phyloP scores from a whole-genome alignment of 1,140 invertebrate genomes.

The Platyura marginata region DNA sequence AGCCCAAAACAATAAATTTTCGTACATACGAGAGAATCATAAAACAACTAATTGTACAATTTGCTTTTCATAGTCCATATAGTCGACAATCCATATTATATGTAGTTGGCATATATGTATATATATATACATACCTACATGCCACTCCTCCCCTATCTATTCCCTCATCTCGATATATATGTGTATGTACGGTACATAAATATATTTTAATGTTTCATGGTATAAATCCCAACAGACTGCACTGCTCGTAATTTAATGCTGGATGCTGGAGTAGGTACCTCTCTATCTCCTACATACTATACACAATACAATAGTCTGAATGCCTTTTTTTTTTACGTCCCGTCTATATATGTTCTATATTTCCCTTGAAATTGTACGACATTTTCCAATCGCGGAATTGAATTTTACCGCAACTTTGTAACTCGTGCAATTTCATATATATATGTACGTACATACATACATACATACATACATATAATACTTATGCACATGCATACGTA shows the following conservation, averaged over 20 bases:
- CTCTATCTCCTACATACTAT: background rate
- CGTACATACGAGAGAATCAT: background rate
- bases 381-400: background rate
- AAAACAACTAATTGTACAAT: background rate
- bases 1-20: background rate
- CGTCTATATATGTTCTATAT: background rate
- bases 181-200: too few species aligned
- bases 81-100: background rate
- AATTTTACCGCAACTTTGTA: background rate
- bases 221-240: background rate
- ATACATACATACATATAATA: too few species aligned
- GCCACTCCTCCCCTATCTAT: background rate
- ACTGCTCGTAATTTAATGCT: background rate
- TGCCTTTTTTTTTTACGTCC: background rate
- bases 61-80: too few species aligned
- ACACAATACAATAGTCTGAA: background rate
- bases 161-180: background rate
- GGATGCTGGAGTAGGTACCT: too few species aligned
- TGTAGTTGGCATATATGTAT: background rate
- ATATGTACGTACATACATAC: too few species aligned
- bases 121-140: background rate
- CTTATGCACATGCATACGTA: too few species aligned
- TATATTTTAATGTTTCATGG: background rate
- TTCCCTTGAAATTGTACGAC: background rate
- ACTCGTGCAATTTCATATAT: too few species aligned